Evolutionary conservation across 2,888 invertebrate genomes (phyloP), one percentile per base, ranked within the genome.

Genomic region (Teleogryllus oceanicus): DNA sequence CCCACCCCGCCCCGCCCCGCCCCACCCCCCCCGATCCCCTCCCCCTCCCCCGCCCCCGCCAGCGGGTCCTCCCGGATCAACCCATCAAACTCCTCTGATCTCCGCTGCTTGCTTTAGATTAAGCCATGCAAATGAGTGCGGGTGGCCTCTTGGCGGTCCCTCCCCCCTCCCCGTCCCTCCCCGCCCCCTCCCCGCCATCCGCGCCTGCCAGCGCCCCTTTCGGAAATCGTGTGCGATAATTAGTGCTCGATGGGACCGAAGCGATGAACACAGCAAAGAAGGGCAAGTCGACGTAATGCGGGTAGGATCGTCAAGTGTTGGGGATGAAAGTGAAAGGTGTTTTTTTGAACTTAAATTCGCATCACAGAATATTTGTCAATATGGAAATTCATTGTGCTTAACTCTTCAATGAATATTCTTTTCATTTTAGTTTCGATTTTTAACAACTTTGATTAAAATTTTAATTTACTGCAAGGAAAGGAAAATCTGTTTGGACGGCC

Each of bases 101-200:
- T 62, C 24, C 75, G 13, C n/a, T 75, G 75, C 75, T 75, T 75
- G 24, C 75, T 75, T 24, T 24, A 24, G 75, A 75, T 75, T 75
- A 75, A 75, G 75, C 75, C n/a, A 75, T 75, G 75, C 75, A 75
- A 75, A 75, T 75, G 75, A 75, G 75, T 16, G 75, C 18, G 75
- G 75, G 13, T 75, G 75, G 75, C 75, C 75, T 75, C 21, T 75
- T 24, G 75, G 75, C 75, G 75, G 75, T 13, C n/a, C 13, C 16
- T 62, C 62, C 2, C 62, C 16, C 62, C 3, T 10, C 62, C 16
- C 18, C 10, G 3, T 1, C 2, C 18, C 18, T 18, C 62, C 62
- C 62, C 5, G 2, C 62, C 62, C 62, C 62, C 4, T 62, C 62
- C 62, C 18, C 62, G 18, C 18, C 62, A 62, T 10, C 62, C 62